Base-by-base conservation (phyloP, 2,113 vertebrate genomes). In the Delphinus delphis region DNA sequence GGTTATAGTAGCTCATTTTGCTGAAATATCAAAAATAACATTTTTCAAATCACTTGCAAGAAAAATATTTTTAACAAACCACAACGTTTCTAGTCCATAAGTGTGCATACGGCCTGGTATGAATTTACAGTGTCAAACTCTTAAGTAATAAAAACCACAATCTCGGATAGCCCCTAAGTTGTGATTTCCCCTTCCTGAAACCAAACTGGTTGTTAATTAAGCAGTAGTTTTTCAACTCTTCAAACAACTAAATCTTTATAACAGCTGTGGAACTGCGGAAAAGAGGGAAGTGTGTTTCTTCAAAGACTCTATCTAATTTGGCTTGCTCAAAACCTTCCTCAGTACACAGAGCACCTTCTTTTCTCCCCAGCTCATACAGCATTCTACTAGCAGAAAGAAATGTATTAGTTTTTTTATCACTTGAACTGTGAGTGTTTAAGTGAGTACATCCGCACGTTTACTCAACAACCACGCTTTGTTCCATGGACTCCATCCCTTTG, bases 201-300 rank as follows among this genome's bases (percentile, higher is more conserved):
- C 60, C 80, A 36, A 1, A 33, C 79, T 81, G 26, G 82, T 87
- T 70, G 92, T 28, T 31, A 70, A 88, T 50, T 93, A 96, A 65
- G 53, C 28, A 88, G 41, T 9, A 41, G 41, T 71, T 95, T 97
- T 98, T 71, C 63, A 88, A 11, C 33, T 26, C 44, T 84, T 33
- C 50, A 93, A 95, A 98, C 95, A 98, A 93, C 26, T 21, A 85
- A 6, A 77, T 94, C 96, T 96, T 96, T 96, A n/a, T 97, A 84
- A 74, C 44, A 33, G 70, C 63, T 76, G 90, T 83, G 73, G 93
- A 62, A 63, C 38, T 80, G 14, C 47, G 31, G 83, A 70, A 81
- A 96, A 92, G 25, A 93, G 20, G 68, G 58, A 97, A 96, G 82
- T 88, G 3, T 80, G 50, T 93, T 96, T 77, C 77, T 92, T 88